Percentiles rank a stretch among this genome's conserved stretches.
These are phyloP conservation scores for Dorcus hopei DNA, from an alignment of 2,888 invertebrate genomes.

Conservation along the genomic window DNA sequence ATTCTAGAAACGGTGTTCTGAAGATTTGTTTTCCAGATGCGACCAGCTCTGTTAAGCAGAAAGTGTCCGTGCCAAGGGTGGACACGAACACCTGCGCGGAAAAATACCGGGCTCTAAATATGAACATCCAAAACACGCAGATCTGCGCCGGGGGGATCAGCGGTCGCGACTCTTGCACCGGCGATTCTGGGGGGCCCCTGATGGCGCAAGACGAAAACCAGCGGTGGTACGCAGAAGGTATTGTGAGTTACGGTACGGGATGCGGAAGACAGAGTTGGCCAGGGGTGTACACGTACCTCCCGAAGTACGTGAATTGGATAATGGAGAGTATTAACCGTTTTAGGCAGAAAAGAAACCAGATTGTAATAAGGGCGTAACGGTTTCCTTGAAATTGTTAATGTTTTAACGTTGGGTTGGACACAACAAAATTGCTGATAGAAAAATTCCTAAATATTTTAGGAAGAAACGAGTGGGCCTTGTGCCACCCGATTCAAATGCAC, in stretches of 20 bases:
- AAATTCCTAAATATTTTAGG: too few species aligned
- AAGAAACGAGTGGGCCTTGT: too few species aligned
- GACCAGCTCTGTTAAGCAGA: slow-evolving; percentile 55
- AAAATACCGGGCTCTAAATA: slow-evolving; percentile 52
- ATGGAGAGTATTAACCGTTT: slow-evolving; percentile 28
- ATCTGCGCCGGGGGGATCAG: slow-evolving; percentile 69
- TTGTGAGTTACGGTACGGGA: slow-evolving; percentile 68
- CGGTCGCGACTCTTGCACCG: slow-evolving; percentile 70
- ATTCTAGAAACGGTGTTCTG: not conserved
- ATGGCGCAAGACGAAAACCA: slow-evolving; percentile 51
- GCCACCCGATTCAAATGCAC: too few species aligned
- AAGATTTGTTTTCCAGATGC: not conserved
- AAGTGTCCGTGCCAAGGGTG: slow-evolving; percentile 59
- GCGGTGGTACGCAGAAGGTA: slow-evolving; percentile 60
- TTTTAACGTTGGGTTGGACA: not conserved
- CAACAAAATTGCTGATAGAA: too few species aligned
- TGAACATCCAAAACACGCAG: slow-evolving; percentile 56
- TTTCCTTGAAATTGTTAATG: not conserved
- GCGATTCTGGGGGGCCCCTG: slow-evolving; percentile 77
- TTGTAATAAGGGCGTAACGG: not conserved
- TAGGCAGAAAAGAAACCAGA: too few species aligned
- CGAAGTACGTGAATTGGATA: slow-evolving; percentile 63
- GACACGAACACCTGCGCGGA: slow-evolving; percentile 53
- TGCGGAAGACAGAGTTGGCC: slow-evolving; percentile 68
- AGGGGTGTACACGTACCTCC: slow-evolving; percentile 66